Conservation (phyloP, 2,113 vertebrate genomes). For the Neolamprologus variostigma region DNA sequence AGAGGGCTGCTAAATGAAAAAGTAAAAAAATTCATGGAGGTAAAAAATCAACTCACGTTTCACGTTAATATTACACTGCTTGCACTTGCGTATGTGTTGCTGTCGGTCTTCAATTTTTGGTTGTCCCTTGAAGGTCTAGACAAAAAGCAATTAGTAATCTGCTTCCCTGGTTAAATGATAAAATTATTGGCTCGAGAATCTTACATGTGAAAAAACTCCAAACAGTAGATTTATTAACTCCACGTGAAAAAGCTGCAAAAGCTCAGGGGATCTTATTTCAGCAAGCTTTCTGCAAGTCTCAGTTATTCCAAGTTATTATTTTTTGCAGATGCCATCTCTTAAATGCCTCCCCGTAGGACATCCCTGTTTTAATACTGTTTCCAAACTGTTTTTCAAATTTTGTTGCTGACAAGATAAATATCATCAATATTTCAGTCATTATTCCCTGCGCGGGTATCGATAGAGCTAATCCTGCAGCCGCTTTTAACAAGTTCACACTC, state of each 20-base stretch:
- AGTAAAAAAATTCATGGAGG: background rate
- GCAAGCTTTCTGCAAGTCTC: background rate
- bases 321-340: background rate
- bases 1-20: background rate
- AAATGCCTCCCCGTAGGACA: background rate
- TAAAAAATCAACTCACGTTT: background rate
- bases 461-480: background rate
- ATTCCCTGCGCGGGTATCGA: background rate
- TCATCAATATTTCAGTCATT: background rate
- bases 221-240: background rate
- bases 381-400: background rate
- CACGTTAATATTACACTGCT: background rate
- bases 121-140: background rate
- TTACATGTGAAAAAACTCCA: background rate
- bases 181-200: background rate
- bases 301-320: background rate
- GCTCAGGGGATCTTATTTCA: background rate
- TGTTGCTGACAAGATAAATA: background rate
- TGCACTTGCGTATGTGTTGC: background rate
- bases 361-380: background rate
- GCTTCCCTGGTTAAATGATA: background rate
- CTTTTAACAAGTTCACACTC: background rate
- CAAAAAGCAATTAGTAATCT: background rate
- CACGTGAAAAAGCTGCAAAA: background rate
- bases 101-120: background rate